These are phyloP conservation scores for Sarcophaga subvicina DNA, from an alignment of 2,888 invertebrate species.

Conservation along the genomic window DNA sequence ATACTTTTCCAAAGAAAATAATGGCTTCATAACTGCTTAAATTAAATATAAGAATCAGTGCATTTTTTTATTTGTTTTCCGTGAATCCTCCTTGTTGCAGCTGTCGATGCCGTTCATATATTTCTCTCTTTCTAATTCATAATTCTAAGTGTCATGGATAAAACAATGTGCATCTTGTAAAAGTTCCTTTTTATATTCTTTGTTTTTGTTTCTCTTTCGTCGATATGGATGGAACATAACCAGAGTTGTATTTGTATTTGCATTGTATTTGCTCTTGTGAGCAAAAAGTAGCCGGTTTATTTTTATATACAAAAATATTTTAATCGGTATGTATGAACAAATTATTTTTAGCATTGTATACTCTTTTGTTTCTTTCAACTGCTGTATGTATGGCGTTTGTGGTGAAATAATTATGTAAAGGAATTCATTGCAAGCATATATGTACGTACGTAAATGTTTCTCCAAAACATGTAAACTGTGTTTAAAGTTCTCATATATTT, in stretches of 20 bases:
- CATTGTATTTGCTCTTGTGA: neutral
- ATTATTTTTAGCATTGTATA: neutral
- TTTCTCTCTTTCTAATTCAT: conserved; percentile 35
- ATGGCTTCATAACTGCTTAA: neutral
- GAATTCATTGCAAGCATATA: no score
- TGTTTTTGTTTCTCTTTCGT: conserved; percentile 14
- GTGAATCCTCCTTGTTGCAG: neutral
- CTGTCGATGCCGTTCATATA: conserved; percentile 3
- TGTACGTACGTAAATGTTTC: no score
- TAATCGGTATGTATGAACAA: conserved; percentile 20
- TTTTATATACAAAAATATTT: neutral
- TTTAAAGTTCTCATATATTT: no score
- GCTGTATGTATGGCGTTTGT: no score
- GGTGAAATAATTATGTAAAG: no score
- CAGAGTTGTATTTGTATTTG: conserved; percentile 32
- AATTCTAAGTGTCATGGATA: neutral
- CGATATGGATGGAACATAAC: conserved; percentile 2
- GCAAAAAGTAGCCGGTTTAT: conserved; percentile 18
- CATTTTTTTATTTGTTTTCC: neutral
- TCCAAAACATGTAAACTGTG: no score
- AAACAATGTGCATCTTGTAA: conserved; percentile 31
- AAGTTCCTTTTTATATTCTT: neutral
- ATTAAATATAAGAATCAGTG: neutral
- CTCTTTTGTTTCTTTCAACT: no score
- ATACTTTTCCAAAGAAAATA: no score